phyloP scores from a whole-genome alignment of 2,888 invertebrate species.

The Xiphydria camelus region DNA sequence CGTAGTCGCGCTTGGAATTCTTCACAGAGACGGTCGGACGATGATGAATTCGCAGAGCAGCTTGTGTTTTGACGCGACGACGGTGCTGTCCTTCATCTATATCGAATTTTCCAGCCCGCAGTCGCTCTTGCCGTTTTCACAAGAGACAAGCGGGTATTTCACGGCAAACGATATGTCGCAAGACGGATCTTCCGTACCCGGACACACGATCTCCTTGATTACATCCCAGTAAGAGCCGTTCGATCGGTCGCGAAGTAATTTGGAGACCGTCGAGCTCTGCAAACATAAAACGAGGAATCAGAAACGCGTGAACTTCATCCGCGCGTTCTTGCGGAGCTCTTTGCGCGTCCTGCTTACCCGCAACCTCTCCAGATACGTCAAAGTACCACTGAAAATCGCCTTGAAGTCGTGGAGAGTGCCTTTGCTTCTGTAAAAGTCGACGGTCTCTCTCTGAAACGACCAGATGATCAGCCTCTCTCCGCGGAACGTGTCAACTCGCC shows the following conservation, averaged over 20 bases:
- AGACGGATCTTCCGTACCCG: constrained; percentile 67
- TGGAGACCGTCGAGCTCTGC: constrained; percentile 80
- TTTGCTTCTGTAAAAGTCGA: constrained; percentile 79
- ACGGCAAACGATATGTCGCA: constrained; percentile 65
- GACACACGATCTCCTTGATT: constrained; percentile 75
- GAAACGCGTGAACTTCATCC: too few species aligned
- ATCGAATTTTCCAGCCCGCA: constrained; percentile 11
- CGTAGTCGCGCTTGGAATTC: constrained; percentile 49
- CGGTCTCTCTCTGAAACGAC: constrained; percentile 69
- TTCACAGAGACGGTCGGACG: constrained; percentile 54
- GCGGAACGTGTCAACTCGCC: background rate
- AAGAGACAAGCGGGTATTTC: constrained; percentile 70
- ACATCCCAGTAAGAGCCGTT: constrained; percentile 80
- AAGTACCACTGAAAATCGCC: constrained; percentile 70
- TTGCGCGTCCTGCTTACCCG: too few species aligned
- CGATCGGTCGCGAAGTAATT: constrained; percentile 73
- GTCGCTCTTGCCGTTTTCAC: constrained; percentile 41
- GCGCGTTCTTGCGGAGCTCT: too few species aligned
- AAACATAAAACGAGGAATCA: constrained; percentile 60
- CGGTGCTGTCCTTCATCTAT: constrained; percentile 26
- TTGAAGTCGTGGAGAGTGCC: constrained; percentile 70
- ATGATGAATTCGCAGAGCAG: too few species aligned
- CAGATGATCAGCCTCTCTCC: background rate
- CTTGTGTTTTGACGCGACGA: constrained; percentile 9
- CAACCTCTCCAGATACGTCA: constrained; percentile 82